These are phyloP conservation scores for Bombus sylvicola DNA, from an alignment of 1,140 invertebrate genomes.

Conservation along the genomic window DNA sequence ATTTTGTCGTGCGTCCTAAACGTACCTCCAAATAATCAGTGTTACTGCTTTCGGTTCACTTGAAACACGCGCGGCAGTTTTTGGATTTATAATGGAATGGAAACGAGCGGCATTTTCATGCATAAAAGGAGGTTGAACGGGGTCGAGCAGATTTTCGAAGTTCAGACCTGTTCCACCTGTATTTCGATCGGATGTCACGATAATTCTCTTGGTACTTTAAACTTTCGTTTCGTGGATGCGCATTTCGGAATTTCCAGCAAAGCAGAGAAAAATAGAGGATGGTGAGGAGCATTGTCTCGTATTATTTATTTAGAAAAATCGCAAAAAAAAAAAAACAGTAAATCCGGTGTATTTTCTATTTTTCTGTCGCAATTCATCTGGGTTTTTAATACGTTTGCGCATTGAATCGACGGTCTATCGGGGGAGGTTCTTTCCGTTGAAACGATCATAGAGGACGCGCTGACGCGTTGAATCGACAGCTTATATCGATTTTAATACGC, in stretches of 20 bases:
- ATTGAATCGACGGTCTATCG: background rate
- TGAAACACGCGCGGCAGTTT: background rate
- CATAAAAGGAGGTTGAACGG: too few relatives aligned
- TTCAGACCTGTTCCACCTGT: background rate
- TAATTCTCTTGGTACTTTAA: background rate
- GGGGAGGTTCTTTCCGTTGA: background rate
- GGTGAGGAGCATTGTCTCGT: background rate
- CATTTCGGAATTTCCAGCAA: background rate
- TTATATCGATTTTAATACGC: slow-evolving; percentile 14
- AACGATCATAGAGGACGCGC: background rate
- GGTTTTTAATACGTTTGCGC: slow-evolving; percentile 12
- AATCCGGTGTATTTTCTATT: background rate
- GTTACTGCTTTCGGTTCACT: background rate
- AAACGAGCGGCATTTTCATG: background rate
- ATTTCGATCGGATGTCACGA: background rate
- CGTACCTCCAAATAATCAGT: background rate
- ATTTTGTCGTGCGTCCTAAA: background rate
- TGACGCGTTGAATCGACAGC: background rate
- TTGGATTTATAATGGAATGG: background rate
- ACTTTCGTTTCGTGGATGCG: background rate
- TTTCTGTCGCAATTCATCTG: background rate
- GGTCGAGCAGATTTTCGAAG: background rate
- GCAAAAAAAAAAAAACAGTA: background rate
- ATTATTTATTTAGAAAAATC: too few relatives aligned
- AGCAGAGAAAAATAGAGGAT: too few relatives aligned